A percentile compares a stretch with the other conserved stretches of the same genome.
Conservation (phyloP, 2,113 vertebrate genomes). For the Pedionomus torquatus region DNA sequence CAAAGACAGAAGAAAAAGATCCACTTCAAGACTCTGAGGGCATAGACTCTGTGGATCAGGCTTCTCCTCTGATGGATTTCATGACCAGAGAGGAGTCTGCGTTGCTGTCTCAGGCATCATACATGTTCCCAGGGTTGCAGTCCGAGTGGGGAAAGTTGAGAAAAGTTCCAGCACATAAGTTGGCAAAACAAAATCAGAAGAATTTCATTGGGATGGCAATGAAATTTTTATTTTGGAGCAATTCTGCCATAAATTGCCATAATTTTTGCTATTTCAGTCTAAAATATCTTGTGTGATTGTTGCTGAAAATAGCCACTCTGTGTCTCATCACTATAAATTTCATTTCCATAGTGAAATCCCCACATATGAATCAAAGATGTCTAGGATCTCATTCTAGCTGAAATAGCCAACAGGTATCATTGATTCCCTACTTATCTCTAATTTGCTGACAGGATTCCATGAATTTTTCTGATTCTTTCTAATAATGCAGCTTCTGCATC, state of each 20-base stretch:
- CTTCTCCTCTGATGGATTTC: neutral
- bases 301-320: neutral
- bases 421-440: neutral
- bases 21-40: neutral
- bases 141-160: neutral
- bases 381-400: neutral
- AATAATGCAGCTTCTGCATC: neutral
- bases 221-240: neutral
- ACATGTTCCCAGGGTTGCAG: neutral
- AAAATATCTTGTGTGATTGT: neutral
- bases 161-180: neutral
- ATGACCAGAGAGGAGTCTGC: neutral
- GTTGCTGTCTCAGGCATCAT: neutral
- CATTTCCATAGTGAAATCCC: neutral
- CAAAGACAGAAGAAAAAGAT: neutral
- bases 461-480: neutral
- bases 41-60: neutral
- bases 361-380: neutral
- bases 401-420: neutral
- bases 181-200: neutral
- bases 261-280: neutral
- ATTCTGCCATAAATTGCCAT: neutral
- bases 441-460: neutral
- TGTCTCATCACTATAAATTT: neutral
- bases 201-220: neutral